Conservation (phyloP, 2,888 invertebrate genomes). For the Noctua pronuba region DNA sequence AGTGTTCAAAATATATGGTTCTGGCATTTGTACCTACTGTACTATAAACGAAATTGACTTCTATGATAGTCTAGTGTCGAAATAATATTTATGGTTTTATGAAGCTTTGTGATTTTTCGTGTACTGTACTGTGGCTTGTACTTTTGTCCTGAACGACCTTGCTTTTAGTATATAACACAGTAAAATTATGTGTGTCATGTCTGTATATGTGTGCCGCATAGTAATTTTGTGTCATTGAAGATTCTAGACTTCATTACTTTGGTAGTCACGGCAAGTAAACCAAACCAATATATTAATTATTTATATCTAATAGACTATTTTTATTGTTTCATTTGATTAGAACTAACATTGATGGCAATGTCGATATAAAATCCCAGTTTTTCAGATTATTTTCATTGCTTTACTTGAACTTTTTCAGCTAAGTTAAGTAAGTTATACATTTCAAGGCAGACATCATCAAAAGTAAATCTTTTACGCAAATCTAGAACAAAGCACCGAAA, state of each 20-base stretch:
- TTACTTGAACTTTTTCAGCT: not conserved
- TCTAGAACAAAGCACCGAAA: not conserved
- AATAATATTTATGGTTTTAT: constrained; percentile 37
- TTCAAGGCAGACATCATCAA: not conserved
- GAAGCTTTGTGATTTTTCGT: constrained; percentile 5
- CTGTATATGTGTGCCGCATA: not conserved
- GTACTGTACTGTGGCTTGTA: constrained; percentile 10
- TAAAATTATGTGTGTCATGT: not conserved
- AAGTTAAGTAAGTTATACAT: not conserved
- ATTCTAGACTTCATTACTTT: constrained; percentile 7
- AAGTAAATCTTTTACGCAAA: not conserved
- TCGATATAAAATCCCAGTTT: not conserved
- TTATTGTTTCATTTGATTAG: not conserved
- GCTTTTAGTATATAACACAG: not conserved
- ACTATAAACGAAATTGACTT: constrained; percentile 27
- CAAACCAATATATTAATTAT: not conserved
- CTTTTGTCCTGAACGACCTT: constrained; percentile 46
- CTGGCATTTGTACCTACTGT: not conserved
- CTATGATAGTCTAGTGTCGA: constrained; percentile 9
- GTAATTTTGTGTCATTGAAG: not conserved
- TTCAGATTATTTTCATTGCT: not conserved
- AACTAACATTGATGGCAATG: not conserved
- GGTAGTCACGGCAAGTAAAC: not conserved
- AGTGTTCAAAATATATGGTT: constrained; percentile 27
- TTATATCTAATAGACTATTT: not conserved